Evolutionary conservation across 2,888 invertebrate genomes (phyloP).

Genomic region (Tryphoninae sp.): DNA sequence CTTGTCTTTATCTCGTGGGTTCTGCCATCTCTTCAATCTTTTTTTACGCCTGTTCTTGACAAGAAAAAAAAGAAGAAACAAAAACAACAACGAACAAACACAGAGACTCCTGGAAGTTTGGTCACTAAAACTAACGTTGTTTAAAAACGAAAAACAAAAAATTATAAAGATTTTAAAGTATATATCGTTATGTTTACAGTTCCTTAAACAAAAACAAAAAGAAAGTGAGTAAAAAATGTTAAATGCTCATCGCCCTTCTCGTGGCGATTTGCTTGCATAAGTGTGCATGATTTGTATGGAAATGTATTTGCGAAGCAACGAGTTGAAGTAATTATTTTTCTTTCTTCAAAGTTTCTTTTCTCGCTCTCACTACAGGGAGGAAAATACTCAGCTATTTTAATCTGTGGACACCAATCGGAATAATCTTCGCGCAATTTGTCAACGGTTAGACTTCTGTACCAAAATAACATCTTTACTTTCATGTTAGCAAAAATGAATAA

Average conservation of each 20-base stretch:
- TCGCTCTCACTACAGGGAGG: constrained; percentile 14
- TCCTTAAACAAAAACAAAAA: constrained; percentile 30
- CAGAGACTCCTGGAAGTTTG: constrained; percentile 11
- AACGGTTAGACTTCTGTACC: constrained; percentile 32
- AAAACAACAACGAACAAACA: constrained; percentile 21
- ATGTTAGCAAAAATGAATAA: background rate
- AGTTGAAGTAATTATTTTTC: constrained; percentile 33
- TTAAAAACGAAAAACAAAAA: constrained; percentile 28
- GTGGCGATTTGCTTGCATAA: constrained; percentile 28
- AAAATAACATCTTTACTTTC: constrained; percentile 1
- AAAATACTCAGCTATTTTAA: constrained; percentile 78
- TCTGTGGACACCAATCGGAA: constrained; percentile 78
- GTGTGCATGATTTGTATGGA: constrained; percentile 34
- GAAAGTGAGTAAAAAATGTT: constrained; percentile 30
- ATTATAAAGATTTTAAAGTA: constrained; percentile 41
- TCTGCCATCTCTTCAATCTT: background rate
- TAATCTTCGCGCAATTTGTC: constrained; percentile 47
- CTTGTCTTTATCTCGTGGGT: constrained; percentile 29
- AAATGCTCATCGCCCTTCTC: constrained; percentile 7
- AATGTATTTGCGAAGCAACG: background rate
- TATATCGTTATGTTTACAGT: constrained; percentile 47
- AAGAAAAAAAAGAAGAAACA: background rate
- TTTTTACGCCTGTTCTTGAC: background rate
- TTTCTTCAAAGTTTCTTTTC: background rate
- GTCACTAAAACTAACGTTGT: constrained; percentile 7